Evolutionary conservation across 2,888 invertebrate genomes (phyloP).

Genomic region (Polymixis flavicincta): DNA sequence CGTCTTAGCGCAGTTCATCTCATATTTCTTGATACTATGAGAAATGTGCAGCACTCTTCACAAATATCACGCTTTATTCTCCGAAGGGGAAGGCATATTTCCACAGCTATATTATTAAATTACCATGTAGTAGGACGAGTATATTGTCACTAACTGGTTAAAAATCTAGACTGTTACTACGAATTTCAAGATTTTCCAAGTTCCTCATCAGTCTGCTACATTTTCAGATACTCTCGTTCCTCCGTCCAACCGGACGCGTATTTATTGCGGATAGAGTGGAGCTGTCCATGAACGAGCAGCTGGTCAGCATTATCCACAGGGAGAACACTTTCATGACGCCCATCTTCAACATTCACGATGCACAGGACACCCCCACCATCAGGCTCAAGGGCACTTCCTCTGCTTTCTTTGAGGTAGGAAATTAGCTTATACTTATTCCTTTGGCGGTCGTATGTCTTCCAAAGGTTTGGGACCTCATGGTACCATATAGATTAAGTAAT

Average conservation of each 20-base stretch:
- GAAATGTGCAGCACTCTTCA: too few species aligned
- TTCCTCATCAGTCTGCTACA: not conserved
- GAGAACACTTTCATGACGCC: constrained; percentile 75
- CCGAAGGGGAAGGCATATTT: too few species aligned
- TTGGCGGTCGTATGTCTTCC: not conserved
- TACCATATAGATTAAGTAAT: not conserved
- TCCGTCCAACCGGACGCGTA: constrained; percentile 69
- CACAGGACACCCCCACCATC: constrained; percentile 68
- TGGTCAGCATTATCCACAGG: constrained; percentile 73
- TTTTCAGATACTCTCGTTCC: constrained; percentile 75
- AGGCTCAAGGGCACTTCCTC: constrained; percentile 71
- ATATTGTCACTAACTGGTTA: not conserved
- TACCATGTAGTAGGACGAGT: not conserved
- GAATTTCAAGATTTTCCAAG: not conserved
- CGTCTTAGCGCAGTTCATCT: too few species aligned
- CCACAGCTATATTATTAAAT: not conserved
- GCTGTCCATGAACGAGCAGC: constrained; percentile 68
- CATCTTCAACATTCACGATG: constrained; percentile 73
- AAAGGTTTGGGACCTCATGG: not conserved
- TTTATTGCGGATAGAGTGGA: constrained; percentile 77
- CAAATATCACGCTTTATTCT: too few species aligned
- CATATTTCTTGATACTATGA: too few species aligned
- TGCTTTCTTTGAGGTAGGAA: constrained; percentile 11
- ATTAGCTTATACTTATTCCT: not conserved
- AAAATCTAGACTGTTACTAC: not conserved